Evolutionary conservation across 2,888 invertebrate species (phyloP), one percentile per base, ranked within the genome.

Genomic region (Lamproptera curius): DNA sequence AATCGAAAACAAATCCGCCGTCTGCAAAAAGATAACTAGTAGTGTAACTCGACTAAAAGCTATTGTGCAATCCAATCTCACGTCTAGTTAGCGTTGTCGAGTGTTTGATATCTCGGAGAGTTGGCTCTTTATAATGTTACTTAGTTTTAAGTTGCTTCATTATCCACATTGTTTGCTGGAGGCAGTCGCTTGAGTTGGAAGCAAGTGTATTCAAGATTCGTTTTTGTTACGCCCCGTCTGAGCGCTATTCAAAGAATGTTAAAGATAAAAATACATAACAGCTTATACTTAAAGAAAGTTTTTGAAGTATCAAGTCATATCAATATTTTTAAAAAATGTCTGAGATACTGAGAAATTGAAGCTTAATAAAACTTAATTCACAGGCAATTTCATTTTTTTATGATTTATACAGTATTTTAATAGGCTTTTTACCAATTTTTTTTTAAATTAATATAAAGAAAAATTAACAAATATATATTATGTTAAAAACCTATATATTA

Each of bases 121-220:
- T 33, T 20, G 20, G 42, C 11, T 41, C 28, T 38, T 42, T 42
- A 42, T 47, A 42, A 47, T 38, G 42, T 47, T 42, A 42, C 38
- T 42, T 33, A 38, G 42, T 42, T 33, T 42, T 47, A 47, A 47
- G 23, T 47, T 34, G 16, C 11, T 37, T 47, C 42, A 47, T 47
- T 47, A 47, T 42, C 37, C 47, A 33, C 47, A 38, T 37, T 38
- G 42, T 47, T 38, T 42, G 42, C 38, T 42, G 8, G 10, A 20
- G 42, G 16, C 42, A 42, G 47, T 37, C 23, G 20, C 15, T 20
- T n/a, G 34, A 8, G n/a, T 23, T 23, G 23, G 8, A 35, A 14
- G 26, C 17, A n/a, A 26, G 16, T 41, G 36, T 36, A 23, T 37
- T 36, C 11, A 23, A n/a, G 14, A 9, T 17, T 46, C 36, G 16